Base-by-base conservation (phyloP, 2,113 vertebrate species). In the Onychostoma macrolepis region DNA sequence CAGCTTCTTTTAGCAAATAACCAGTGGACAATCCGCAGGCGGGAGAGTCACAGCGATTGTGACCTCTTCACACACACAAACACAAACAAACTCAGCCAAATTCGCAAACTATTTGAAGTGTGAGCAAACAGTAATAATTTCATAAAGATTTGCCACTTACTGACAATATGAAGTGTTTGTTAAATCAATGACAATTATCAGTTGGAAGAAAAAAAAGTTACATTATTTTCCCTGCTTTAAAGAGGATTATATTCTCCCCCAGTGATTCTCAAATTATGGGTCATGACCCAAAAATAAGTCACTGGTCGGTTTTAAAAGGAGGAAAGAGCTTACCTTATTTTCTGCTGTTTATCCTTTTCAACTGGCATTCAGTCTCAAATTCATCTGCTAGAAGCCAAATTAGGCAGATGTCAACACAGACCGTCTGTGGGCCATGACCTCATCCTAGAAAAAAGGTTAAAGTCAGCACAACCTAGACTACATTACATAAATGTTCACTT, bases 1-100 rank as follows among this genome's bases (percentile, higher is more conserved):
- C 83, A 84, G 19, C 67, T 84, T 84, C 10, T 84, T 72, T 72
- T 53, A 82, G n/a, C 61, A 67, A 48, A 82, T 82, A 63, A 67
- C 61, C 80, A 67, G 38, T 74, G 69, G 83, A 75, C 43, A 58
- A 72, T 58, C 69, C 33, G 48, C 69, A 74, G 83, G 69, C 69
- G 17, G n/a, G 8, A 38, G 56, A 80, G 30, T 80, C 28, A 61
- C 76, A 21, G 45, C 48, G 4, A 74, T 28, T 26, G 33, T 84
- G 45, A 74, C 69, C 30, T 84, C 15, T 38, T 26, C 45, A n/a
- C 65, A 84, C 17, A 65, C 15, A 83, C 28, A 67, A 8, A 83
- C 80, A 83, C 19, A 83, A 9, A 81, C 78, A 61, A 61, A 30
- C 53, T n/a, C 30, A 12, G 19, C 3, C 6, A 41, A 3, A 80